phyloP scores from a whole-genome alignment of 2,888 invertebrate genomes.

The Eucriotettix oculatus region DNA sequence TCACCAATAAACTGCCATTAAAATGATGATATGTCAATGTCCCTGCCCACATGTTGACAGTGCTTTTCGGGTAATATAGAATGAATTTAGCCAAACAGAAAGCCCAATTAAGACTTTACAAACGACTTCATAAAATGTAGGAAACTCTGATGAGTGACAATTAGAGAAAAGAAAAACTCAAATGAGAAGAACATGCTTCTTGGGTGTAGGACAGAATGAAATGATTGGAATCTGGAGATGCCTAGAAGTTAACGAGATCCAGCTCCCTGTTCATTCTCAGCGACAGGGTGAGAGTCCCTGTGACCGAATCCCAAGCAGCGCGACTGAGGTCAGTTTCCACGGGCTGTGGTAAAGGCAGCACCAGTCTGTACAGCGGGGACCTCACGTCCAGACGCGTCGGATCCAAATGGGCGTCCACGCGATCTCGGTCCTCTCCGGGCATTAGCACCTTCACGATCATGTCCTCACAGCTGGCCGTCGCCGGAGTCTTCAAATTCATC shows the following conservation, averaged over 20 bases:
- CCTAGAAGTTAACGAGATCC: slow-evolving; percentile 73
- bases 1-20: too few relatives aligned
- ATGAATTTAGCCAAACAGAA: too few relatives aligned
- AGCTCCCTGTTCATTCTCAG: slow-evolving; percentile 62
- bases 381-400: slow-evolving; percentile 38
- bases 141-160: too few relatives aligned
- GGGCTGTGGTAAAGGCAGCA: slow-evolving; percentile 61
- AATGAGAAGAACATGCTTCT: too few relatives aligned
- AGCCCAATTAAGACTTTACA: too few relatives aligned
- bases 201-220: too few relatives aligned
- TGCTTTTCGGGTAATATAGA: too few relatives aligned
- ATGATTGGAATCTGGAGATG: not conserved
- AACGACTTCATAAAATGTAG: too few relatives aligned
- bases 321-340: slow-evolving; percentile 66
- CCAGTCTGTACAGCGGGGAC: slow-evolving; percentile 48
- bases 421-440: slow-evolving; percentile 57
- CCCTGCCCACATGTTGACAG: too few relatives aligned
- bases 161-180: too few relatives aligned
- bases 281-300: slow-evolving; percentile 49
- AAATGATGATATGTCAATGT: too few relatives aligned
- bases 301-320: slow-evolving; percentile 58
- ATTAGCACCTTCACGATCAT: slow-evolving; percentile 61
- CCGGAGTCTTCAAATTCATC: slow-evolving; percentile 65
- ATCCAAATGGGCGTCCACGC: slow-evolving; percentile 49
- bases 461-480: slow-evolving; percentile 73